A percentile compares a stretch with the other conserved stretches of the same genome.
Conservation (phyloP, 2,888 invertebrate genomes). For the Platycheirus albimanus region DNA sequence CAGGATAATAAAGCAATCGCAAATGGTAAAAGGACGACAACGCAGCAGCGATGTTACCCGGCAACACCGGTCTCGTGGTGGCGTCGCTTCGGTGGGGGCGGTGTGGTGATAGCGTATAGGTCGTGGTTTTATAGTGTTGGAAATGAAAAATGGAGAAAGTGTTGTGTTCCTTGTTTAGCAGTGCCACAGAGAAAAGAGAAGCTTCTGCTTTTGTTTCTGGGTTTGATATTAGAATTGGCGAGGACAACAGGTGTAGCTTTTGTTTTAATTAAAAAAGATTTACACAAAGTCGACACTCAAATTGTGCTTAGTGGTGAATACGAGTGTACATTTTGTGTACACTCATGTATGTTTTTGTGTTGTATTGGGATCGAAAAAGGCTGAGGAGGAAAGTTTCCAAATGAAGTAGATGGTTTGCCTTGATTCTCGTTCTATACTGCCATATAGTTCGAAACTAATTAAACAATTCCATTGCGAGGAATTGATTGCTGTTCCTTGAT, state of each 20-base stretch:
- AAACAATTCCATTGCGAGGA: conserved; percentile 62
- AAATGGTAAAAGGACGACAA: conserved; percentile 52
- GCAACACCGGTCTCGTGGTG: neutral
- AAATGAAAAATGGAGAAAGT: conserved; percentile 11
- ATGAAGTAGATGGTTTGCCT: conserved; percentile 16
- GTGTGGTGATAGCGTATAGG: too few relatives aligned
- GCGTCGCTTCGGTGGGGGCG: neutral
- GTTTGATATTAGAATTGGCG: conserved; percentile 60
- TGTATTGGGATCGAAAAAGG: neutral
- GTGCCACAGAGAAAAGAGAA: neutral
- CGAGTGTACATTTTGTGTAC: neutral
- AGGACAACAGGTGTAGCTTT: conserved; percentile 73
- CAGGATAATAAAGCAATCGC: conserved; percentile 69
- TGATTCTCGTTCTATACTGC: neutral
- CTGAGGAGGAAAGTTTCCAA: conserved; percentile 27
- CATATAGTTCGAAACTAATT: conserved; percentile 68
- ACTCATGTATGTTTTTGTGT: neutral
- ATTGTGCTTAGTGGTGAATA: conserved; percentile 50
- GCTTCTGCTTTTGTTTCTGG: conserved; percentile 34
- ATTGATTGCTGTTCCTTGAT: conserved; percentile 61
- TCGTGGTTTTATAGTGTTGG: neutral
- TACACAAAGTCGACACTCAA: conserved; percentile 71
- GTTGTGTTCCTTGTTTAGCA: conserved; percentile 24
- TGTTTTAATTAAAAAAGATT: conserved; percentile 74
- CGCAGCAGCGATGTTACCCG: conserved; percentile 28